phyloP scores from a whole-genome alignment of 2,888 invertebrate genomes.

The Ormia ochracea region DNA sequence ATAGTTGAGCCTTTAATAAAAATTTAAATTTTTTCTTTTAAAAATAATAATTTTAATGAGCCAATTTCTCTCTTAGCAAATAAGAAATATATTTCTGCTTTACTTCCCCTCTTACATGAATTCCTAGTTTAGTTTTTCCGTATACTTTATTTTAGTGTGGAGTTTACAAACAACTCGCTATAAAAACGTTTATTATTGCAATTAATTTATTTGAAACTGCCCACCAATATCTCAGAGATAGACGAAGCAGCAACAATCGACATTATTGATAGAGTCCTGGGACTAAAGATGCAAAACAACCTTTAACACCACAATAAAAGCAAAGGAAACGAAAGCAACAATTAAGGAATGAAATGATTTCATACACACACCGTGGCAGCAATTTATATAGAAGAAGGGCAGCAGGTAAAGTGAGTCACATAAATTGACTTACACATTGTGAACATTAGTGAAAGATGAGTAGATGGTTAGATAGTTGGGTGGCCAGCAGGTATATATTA shows the following conservation, averaged over 20 bases:
- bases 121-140: not conserved
- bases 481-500: no score
- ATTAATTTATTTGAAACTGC: not conserved
- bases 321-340: not conserved
- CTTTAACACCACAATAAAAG: not conserved
- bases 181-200: not conserved
- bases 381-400: no score
- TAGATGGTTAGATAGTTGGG: no score
- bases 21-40: no score
- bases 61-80: no score
- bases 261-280: not conserved
- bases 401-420: no score
- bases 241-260: not conserved
- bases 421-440: no score
- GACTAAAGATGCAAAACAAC: not conserved
- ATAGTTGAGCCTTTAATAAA: no score
- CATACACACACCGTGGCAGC: not conserved
- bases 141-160: not conserved
- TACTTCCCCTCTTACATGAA: no score
- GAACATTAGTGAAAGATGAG: no score
- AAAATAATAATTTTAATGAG: no score
- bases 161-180: not conserved
- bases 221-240: not conserved
- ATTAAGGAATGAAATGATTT: not conserved
- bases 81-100: no score